Base-by-base conservation (phyloP, 2,797 vertebrate species). In the Manis pentadactyla region DNA sequence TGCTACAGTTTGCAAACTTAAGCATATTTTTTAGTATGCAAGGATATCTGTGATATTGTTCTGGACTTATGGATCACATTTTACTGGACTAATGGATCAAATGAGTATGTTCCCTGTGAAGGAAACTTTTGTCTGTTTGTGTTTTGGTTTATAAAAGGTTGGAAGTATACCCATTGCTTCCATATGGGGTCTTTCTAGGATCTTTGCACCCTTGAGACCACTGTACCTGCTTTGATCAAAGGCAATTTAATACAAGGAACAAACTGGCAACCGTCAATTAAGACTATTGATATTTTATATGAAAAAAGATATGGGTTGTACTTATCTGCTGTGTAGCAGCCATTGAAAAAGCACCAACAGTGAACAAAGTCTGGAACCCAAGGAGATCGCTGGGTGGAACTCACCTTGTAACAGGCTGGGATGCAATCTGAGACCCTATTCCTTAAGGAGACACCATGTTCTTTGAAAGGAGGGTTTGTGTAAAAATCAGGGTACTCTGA, bases 401-500 rank as follows among this genome's bases (percentile, higher is more conserved):
- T 0, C 17, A n/a, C 85, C 34, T 66, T 34, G 21, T 10, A 86
- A 17, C 29, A 69, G 13, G 7, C 37, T 85, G 37, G 12, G 7
- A 2, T 7, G 77, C 78, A 34, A 46, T 59, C 84, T 4, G 29
- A 81, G 34, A 68, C 42, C 37, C 0, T 1, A 31, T 42, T 92
- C 64, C 66, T 59, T 42, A 53, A 81, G 55, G 86, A 97, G 74
- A 89, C 17, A 14, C 21, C 59, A 55, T 46, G 17, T 64, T 63
- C 55, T 82, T 25, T 34, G 66, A 81, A 51, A 77, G 57, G 55
- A 88, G 29, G 3, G 18, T 69, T 46, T 34, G 23, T 63, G 42
- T 93, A 61, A 93, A 90, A 94, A 86, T 21, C 46, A 75, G 46
- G 27, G 21, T 39, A 31, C 23, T 93, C 29, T 51, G 95, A 94